Evolutionary conservation across 2,888 invertebrate species (phyloP).

Genomic region (Hecatera dysodea): DNA sequence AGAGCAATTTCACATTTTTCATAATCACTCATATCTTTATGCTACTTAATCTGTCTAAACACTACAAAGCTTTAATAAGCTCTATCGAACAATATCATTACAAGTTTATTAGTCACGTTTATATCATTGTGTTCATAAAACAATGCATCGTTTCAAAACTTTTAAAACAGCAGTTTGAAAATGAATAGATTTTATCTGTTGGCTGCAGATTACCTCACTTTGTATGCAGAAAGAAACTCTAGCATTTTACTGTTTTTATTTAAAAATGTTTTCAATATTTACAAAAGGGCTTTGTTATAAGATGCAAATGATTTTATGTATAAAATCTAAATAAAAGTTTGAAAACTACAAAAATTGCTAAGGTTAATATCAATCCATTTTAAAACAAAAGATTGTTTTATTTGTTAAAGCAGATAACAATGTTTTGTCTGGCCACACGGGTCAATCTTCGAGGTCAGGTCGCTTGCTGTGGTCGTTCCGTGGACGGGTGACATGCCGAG

Average conservation of each 20-base stretch:
- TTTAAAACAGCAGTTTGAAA: constrained; percentile 18
- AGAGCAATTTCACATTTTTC: background rate
- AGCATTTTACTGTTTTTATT: constrained; percentile 46
- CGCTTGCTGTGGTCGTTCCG: too few relatives aligned
- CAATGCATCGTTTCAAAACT: constrained; percentile 3
- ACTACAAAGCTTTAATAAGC: background rate
- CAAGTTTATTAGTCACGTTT: background rate
- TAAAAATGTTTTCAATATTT: constrained; percentile 46
- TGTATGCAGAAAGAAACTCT: constrained; percentile 37
- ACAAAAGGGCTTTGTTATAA: constrained; percentile 46
- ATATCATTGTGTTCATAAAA: constrained; percentile 15
- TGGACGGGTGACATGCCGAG: too few relatives aligned
- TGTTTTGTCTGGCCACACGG: background rate
- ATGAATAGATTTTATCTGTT: constrained; percentile 37
- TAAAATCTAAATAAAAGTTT: constrained; percentile 7
- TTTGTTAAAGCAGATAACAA: too few relatives aligned
- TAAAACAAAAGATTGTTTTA: background rate
- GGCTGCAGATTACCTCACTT: constrained; percentile 20
- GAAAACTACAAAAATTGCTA: background rate
- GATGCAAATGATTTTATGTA: constrained; percentile 39
- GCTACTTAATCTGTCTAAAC: background rate
- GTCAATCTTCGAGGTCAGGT: too few relatives aligned
- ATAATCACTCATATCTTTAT: background rate
- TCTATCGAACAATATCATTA: background rate
- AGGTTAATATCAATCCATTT: background rate